Evolutionary conservation across 2,888 invertebrate genomes (phyloP).

Genomic region (Cyclophora albipunctata): DNA sequence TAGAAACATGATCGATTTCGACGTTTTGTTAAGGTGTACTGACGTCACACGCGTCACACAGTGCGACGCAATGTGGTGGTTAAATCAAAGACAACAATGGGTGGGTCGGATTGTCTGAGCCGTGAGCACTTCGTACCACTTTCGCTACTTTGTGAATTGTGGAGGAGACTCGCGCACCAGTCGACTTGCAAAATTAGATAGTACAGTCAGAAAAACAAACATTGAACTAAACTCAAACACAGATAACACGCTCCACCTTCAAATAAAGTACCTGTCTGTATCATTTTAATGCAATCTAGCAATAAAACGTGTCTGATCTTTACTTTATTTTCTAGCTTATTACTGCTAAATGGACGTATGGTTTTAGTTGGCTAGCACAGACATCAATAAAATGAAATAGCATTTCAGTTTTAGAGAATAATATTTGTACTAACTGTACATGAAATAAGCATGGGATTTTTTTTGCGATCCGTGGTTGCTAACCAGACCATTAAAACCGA

Average conservation of each 20-base stretch:
- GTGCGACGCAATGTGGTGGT: constrained; percentile 30
- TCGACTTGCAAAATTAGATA: constrained; percentile 52
- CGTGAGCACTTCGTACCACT: constrained; percentile 63
- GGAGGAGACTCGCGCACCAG: constrained; percentile 35
- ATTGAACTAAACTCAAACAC: too few species aligned
- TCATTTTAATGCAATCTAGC: too few species aligned
- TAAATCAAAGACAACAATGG: constrained; percentile 67
- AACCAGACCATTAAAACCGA: constrained; percentile 60
- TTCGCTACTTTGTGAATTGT: constrained; percentile 64
- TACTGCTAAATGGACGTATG: too few species aligned
- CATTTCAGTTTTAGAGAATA: neutral
- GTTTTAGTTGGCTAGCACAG: too few species aligned
- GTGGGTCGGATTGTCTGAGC: constrained; percentile 53
- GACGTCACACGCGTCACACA: neutral
- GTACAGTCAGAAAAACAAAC: constrained; percentile 38
- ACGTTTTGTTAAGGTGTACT: too few species aligned
- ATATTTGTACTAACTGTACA: too few species aligned
- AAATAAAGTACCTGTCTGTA: too few species aligned
- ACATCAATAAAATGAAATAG: neutral
- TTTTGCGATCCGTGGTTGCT: constrained; percentile 44
- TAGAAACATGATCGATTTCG: too few species aligned
- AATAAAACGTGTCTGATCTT: too few species aligned
- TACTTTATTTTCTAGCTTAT: too few species aligned
- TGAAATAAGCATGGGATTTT: constrained; percentile 8
- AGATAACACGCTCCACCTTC: neutral